Conservation (phyloP, 2,888 invertebrate genomes). For the Ennomos fuscantarius region DNA sequence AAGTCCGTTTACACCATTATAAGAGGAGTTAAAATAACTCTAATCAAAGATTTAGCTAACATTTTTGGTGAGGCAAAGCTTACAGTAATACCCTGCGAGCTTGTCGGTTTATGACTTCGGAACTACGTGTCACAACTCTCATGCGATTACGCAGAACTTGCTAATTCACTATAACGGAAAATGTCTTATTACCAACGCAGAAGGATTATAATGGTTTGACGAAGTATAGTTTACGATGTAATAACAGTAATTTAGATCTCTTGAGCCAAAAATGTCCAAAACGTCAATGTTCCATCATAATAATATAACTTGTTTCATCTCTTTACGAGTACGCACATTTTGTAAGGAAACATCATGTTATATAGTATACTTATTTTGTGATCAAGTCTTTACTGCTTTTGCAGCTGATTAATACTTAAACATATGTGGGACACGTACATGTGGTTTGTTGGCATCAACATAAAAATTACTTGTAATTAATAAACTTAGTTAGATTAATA, state of each 20-base stretch:
- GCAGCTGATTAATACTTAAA: too few species aligned
- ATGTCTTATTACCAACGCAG: conserved; percentile 20
- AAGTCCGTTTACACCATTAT: conserved; percentile 26
- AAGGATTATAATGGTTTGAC: conserved; percentile 24
- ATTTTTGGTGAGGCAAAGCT: conserved; percentile 35
- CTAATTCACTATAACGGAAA: conserved; percentile 31
- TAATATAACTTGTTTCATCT: conserved; percentile 11
- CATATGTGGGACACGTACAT: too few species aligned
- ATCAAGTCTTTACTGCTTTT: too few species aligned
- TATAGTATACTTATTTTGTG: neutral
- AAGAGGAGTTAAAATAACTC: conserved; percentile 33
- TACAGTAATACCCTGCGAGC: conserved; percentile 33
- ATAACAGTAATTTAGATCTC: conserved; percentile 25
- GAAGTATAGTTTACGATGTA: conserved; percentile 18
- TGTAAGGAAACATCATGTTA: neutral
- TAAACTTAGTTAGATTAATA: too few species aligned
- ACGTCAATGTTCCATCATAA: conserved; percentile 13
- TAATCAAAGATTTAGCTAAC: conserved; percentile 32
- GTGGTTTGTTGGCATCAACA: neutral
- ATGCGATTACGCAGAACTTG: conserved; percentile 36
- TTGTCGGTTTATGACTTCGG: conserved; percentile 40
- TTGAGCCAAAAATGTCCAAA: conserved; percentile 25
- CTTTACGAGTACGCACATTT: conserved; percentile 11
- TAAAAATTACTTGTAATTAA: too few species aligned
- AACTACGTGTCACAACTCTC: conserved; percentile 41